Evolutionary conservation across 2,797 vertebrate species (phyloP), one percentile per base, ranked within the genome.

Genomic region (Loris lydekkerianus): DNA sequence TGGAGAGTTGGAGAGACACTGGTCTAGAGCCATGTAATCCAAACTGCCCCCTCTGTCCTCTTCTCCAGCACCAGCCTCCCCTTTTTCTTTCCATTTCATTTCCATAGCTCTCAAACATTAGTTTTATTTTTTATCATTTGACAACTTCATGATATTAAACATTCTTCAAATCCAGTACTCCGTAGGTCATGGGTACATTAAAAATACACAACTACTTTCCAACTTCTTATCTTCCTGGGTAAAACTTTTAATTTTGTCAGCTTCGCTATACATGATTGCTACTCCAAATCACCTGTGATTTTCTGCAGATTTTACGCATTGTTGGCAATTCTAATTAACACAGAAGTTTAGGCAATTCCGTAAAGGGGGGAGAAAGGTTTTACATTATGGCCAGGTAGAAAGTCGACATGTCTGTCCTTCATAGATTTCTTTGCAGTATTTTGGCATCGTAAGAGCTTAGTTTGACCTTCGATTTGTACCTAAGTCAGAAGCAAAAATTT

Each of bases 401-500:
- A 83, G 70, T 37, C 65, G 15, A 27, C 75, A 3, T 7, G 7
- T 27, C 29, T 7, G 7, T 27, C 29, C 3, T 86, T 72, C 34
- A 40, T 2, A 1, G 7, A 6, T 49, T 29, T 6, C 5, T 21
- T 63, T 61, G 34, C 69, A 83, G 60, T 37, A 56, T 49, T 84
- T 73, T 10, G 6, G 18, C 56, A 75, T 72, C 3, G 0, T 18
- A 3, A 18, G 27, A 34, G 25, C 31, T 69, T 70, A 43, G 31
- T 69, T 69, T 95, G 85, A 21, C 61, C 85, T 86, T 85, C 23
- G 21, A 65, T 73, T 29, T 78, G n/a, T 25, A 40, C 17, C 20
- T 89, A 87, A 76, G 31, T 76, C 70, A 77, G 49, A 95, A 84
- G 65, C 20, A 96, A 88, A 95, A 76, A 18, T 15, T 37, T 25